Percentiles rank a stretch among this genome's conserved stretches.
phyloP scores from a whole-genome alignment of 2,888 invertebrate genomes.

The Drosophila imparisetae region DNA sequence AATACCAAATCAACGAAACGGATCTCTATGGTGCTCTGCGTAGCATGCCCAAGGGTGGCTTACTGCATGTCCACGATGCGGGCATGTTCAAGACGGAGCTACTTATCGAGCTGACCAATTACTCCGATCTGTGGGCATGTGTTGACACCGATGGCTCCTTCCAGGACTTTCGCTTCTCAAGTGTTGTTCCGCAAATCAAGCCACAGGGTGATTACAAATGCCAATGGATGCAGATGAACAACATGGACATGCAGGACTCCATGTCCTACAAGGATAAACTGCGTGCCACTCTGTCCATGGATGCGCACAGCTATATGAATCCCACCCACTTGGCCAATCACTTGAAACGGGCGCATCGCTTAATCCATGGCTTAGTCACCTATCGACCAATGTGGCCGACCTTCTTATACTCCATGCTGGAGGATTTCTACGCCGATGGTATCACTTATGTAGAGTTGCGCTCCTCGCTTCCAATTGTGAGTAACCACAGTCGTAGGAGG shows the following conservation, averaged over 20 bases:
- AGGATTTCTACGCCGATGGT: conserved; percentile 87
- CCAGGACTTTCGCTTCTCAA: conserved; percentile 56
- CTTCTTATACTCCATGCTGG: conserved; percentile 87
- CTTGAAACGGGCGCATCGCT: conserved; percentile 86
- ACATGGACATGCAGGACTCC: conserved; percentile 34
- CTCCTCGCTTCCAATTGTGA: conserved; percentile 86
- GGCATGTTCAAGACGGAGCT: conserved; percentile 87
- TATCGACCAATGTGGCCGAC: conserved; percentile 88
- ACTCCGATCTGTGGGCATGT: conserved; percentile 62
- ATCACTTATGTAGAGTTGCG: conserved; percentile 89
- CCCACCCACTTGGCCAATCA: conserved; percentile 86
- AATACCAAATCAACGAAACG: conserved; percentile 79
- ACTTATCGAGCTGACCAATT: conserved; percentile 85
- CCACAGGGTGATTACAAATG: conserved; percentile 45
- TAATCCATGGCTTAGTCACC: conserved; percentile 86
- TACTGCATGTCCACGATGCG: conserved; percentile 89
- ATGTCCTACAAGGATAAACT: conserved; percentile 83
- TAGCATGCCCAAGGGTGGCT: conserved; percentile 90
- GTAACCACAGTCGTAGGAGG: conserved; percentile 14
- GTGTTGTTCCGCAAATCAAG: conserved; percentile 17
- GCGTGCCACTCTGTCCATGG: conserved; percentile 23
- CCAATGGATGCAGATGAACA: conserved; percentile 63
- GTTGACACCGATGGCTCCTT: conserved; percentile 26
- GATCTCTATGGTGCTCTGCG: conserved; percentile 88
- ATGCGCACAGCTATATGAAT: conserved; percentile 83